Evolutionary conservation across 1,140 invertebrate genomes (phyloP), one percentile per base, ranked within the genome.

Genomic region (Eupristina koningsbergeri): DNA sequence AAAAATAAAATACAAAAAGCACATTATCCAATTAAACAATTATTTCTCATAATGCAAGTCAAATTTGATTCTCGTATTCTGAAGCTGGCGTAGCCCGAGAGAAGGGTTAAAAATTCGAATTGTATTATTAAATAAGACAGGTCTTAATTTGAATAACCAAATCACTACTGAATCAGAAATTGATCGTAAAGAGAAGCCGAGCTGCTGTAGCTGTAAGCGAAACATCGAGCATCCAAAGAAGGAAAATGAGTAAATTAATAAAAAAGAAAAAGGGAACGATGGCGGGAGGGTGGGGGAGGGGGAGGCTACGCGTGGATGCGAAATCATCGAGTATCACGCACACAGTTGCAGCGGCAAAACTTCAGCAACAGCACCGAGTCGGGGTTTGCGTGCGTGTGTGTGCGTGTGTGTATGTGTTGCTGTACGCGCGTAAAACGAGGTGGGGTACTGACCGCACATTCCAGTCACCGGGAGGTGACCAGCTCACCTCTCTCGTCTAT

Each of bases 401-500:
- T 80, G 74, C 29, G 80, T 67, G 80, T 81, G 58, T 22, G 63
- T 58, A 26, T 22, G 80, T n/a, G 53, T 53, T 73, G 80, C n/a
- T n/a, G n/a, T n/a, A 67, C 58, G 75, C 75, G 77, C 22, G 76
- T 83, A 85, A 85, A 80, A 74, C 67, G 77, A 87, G 88, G 86
- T 85, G 88, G 87, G 89, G 87, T 89, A 88, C 89, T 89, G 88
- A 89, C 88, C 89, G 89, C 88, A 86, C 89, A 89, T 90, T 90
- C 89, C 89, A 87, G 26, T 41, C 87, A 81, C 41, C 85, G 85
- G 86, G 87, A 88, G 88, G 88, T 88, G 89, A 90, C 89, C 88
- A 87, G 87, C 87, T 89, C 87, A 83, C 78, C 81, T 84, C 87
- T 86, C 86, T 36, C 81, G 78, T 85, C 84, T 80, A 80, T 67